These are phyloP conservation scores for Heterotis niloticus DNA, from an alignment of 2,113 vertebrate species.

Conservation along the genomic window DNA sequence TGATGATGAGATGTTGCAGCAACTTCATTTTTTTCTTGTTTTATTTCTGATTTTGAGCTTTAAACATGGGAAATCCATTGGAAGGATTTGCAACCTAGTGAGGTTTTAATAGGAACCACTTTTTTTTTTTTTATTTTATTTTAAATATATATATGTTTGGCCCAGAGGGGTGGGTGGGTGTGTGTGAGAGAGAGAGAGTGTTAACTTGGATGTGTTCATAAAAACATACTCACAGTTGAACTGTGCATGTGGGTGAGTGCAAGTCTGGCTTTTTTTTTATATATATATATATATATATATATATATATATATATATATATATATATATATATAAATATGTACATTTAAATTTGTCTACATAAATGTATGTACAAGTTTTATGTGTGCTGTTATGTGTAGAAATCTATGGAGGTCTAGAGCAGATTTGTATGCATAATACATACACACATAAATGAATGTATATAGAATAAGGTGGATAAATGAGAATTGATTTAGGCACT, in stretches of 20 bases:
- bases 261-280: slow-evolving; percentile 44
- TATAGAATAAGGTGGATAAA: no score
- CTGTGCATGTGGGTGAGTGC: slow-evolving; percentile 33
- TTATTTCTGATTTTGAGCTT: slow-evolving; percentile 60
- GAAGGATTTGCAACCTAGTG: slow-evolving; percentile 58
- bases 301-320: slow-evolving; percentile 48
- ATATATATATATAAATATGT: slow-evolving; percentile 47
- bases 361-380: no score
- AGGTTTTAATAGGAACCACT: slow-evolving; percentile 63
- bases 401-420: no score
- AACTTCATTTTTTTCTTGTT: not conserved
- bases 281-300: slow-evolving; percentile 35
- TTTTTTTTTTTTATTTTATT: slow-evolving; percentile 38
- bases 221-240: slow-evolving; percentile 31
- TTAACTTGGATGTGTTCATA: slow-evolving; percentile 34
- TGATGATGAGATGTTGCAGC: slow-evolving; percentile 50
- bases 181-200: slow-evolving; percentile 27
- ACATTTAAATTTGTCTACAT: no score
- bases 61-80: slow-evolving; percentile 65
- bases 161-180: slow-evolving; percentile 23
- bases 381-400: no score
- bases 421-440: slow-evolving; percentile 34
- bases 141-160: slow-evolving; percentile 33
- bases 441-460: slow-evolving; percentile 35
- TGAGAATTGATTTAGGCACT: no score